Evolutionary conservation across 2,113 vertebrate species (phyloP), one percentile per base, ranked within the genome.

Genomic region (Pseudorasbora parva): DNA sequence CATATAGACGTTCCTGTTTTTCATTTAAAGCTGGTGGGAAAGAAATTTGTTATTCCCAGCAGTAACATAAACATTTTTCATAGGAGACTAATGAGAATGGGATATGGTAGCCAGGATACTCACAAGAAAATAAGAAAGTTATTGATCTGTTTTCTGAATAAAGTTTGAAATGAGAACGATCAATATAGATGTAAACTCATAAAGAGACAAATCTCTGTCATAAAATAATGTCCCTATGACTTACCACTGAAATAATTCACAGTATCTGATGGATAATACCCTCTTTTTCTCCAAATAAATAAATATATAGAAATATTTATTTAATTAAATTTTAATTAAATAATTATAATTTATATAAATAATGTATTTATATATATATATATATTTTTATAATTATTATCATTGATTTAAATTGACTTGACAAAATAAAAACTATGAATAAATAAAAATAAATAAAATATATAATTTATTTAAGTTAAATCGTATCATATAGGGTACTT

Each of bases 1-100:
- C 21, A 88, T 90, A 91, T 89, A 88, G 88, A 91, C 87, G 1
- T 88, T 88, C 86, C 43, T 68, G 78, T 87, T 86, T 85, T 86
- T 85, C 84, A 33, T 59, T 23, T 72, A 60, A 75, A 66, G 14
- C 72, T 3, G 19, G 54, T 81, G 49, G 12, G 78, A 84, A 76
- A 56, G 47, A 76, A 81, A 75, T 47, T 75, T 51, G n/a, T 23
- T 59, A 30, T 81, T 75, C 69, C 56, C 81, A 60, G 37, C 54
- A 60, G 81, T 72, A 45, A 49, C 0, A 49, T 2, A 45, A 43
- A 19, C 62, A 56, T 78, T 71, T 81, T 68, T 69, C 17, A 72
- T 72, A 54, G 51, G 64, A 21, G 15, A 41, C 47, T 71, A 10
- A 8, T 69, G 66, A 43, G 37, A 41, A 27, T 19, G 10, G 27